Conservation (phyloP, 2,888 invertebrate species). For the Tenthredo distinguenda region DNA sequence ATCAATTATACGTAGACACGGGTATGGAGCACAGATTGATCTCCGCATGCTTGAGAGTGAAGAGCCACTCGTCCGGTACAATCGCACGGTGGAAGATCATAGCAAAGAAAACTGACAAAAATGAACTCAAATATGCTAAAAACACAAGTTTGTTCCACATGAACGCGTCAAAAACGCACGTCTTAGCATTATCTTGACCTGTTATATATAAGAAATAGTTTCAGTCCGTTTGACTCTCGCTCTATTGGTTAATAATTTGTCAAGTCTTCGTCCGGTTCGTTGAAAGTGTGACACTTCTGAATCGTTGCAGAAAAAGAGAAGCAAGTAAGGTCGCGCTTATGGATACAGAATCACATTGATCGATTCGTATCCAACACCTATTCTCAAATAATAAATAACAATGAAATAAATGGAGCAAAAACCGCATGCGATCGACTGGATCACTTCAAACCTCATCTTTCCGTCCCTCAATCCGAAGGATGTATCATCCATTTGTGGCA, state of each 20-base stretch:
- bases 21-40: neutral
- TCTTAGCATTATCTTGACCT: neutral
- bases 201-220: neutral
- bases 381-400: neutral
- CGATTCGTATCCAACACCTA: neutral
- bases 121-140: neutral
- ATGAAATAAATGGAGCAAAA: neutral
- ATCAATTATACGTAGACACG: neutral
- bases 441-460: neutral
- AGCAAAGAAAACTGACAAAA: neutral
- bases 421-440: neutral
- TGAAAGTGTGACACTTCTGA: neutral
- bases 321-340: neutral
- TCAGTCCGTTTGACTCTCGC: constrained; percentile 14
- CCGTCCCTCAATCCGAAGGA: neutral
- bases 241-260: neutral
- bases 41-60: neutral
- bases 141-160: constrained; percentile 22
- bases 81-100: neutral
- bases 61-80: neutral
- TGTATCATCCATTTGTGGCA: neutral
- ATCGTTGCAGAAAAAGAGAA: neutral
- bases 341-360: neutral
- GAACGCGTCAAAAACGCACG: neutral
- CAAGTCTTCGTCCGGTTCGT: neutral